Percentiles rank a stretch among this genome's conserved stretches.
phyloP scores from a whole-genome alignment of 1,140 invertebrate species.

The Diachasma alloeum region DNA sequence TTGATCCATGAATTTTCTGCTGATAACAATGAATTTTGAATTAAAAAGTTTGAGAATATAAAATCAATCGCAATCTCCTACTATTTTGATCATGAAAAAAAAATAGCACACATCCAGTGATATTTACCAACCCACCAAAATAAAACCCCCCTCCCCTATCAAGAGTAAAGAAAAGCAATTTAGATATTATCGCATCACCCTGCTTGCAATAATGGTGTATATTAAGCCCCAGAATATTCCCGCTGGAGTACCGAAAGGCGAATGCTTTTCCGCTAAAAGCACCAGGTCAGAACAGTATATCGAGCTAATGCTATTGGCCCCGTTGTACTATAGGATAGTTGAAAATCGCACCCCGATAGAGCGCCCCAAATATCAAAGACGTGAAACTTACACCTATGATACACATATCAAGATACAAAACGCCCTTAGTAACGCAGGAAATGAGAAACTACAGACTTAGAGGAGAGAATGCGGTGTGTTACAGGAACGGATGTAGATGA shows the following conservation, averaged over 20 bases:
- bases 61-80: too few species aligned
- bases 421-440: background rate
- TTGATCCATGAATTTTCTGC: too few species aligned
- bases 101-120: too few species aligned
- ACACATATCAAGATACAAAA: background rate
- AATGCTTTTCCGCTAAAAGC: conserved; percentile 21
- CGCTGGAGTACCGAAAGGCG: background rate
- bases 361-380: background rate
- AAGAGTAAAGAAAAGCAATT: background rate
- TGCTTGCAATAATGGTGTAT: background rate
- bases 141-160: background rate
- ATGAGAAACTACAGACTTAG: conserved; percentile 7
- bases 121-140: too few species aligned
- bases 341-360: background rate
- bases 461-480: conserved; percentile 24
- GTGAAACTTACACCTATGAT: background rate
- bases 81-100: too few species aligned
- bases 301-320: conserved; percentile 12
- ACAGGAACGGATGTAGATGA: conserved; percentile 41
- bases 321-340: background rate
- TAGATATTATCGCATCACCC: background rate
- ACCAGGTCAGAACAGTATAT: background rate
- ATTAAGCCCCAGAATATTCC: background rate
- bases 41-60: too few species aligned
- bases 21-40: too few species aligned